Base-by-base conservation (phyloP, 2,797 vertebrate species). In the Chanos chanos region DNA sequence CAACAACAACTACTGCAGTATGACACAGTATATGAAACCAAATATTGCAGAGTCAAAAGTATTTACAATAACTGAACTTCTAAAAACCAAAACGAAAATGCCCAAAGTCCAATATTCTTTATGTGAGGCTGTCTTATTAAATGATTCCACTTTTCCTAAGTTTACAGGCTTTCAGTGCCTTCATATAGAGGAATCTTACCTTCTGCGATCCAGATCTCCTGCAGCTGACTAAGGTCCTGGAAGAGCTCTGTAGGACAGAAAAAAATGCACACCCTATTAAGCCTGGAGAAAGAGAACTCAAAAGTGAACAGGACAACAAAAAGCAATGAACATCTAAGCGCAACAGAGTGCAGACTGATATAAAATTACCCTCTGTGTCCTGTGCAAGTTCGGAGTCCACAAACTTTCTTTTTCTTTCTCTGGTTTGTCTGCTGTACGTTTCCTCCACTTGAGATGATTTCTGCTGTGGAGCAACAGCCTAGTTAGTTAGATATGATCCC, bases 171-270 rank as follows among this genome's bases (percentile, higher is more conserved):
- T 37, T n/a, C n/a, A n/a, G 33, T 53, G 22, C 25, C 50, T 31
- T 1, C 61, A 3, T 52, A 58, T 58, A 78, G 58, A 77, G 64
- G 74, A 59, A 19, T 81, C 90, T 91, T 85, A 93, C 94, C 94
- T 92, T 97, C 95, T 72, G 95, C 95, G 65, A 99, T 93, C 95
- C 95, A 97, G 87, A 96, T 93, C 86, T 98, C 95, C 68, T 98
- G 95, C 60, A 97, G 90, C 80, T 94, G 94, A 83, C 95, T 96
- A 78, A 98, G 93, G 86, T 97, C 95, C 82, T 97, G 95, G 84
- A 98, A 98, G 73, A 98, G 90, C 78, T 98, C 95, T 98, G 82
- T 31, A 83, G 12, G 4, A 44, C 40, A 27, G 5, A 47, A 24
- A 22, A 22, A 57, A 63, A 55, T 31, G 48, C 36, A 13, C 12